Conservation (phyloP, 2,797 vertebrate genomes). For the Eurystomus glaucurus region DNA sequence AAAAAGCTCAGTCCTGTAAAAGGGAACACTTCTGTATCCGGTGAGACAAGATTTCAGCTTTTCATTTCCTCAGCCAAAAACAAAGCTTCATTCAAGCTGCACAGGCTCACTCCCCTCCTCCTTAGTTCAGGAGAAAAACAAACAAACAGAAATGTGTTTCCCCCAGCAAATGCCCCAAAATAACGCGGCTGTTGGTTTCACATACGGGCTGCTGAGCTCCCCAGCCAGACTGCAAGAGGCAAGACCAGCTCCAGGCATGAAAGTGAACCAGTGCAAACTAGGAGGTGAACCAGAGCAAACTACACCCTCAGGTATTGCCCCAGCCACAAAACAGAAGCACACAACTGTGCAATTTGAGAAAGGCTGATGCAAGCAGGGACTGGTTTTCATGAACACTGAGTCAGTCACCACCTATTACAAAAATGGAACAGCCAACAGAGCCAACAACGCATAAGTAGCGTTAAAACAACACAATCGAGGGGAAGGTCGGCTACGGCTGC, state of each 20-base stretch:
- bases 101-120: neutral
- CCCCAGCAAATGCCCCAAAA: neutral
- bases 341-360: neutral
- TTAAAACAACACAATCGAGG: neutral
- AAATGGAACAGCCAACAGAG: neutral
- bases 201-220: neutral
- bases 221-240: neutral
- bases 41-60: neutral
- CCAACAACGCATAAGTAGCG: rapidly evolving
- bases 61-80: conserved; percentile 31
- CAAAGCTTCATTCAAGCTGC: conserved; percentile 33
- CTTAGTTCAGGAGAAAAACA: conserved; percentile 3
- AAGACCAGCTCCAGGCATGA: neutral
- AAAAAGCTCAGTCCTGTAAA: neutral
- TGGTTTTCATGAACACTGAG: neutral
- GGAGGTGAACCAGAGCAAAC: neutral
- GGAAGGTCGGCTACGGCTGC: neutral
- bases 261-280: neutral
- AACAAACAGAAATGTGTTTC: conserved; percentile 31
- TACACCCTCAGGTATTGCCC: neutral
- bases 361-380: conserved; percentile 2
- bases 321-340: neutral
- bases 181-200: neutral
- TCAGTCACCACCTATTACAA: neutral
- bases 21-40: neutral